Conservation (phyloP, 2,797 vertebrate species). For the Pseudocheirus occidentalis region DNA sequence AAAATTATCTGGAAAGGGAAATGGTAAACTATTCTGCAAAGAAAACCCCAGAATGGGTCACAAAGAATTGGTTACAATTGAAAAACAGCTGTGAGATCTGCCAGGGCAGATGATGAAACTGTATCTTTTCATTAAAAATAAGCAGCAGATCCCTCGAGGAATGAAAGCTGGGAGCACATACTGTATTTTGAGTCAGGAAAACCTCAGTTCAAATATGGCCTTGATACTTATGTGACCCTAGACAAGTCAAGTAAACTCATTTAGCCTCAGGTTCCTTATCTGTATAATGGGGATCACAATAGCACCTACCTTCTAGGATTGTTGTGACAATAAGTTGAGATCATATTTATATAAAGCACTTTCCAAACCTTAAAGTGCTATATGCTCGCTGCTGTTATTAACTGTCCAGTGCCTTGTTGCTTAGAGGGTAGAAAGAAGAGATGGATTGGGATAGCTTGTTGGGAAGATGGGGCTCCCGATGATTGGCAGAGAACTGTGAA, state of each 20-base stretch:
- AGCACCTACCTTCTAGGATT: neutral
- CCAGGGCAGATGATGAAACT: neutral
- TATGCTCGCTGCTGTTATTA: neutral
- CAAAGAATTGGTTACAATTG: neutral
- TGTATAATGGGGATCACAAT: neutral
- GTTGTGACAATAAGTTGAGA: neutral
- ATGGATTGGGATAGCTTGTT: neutral
- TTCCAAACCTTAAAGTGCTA: neutral
- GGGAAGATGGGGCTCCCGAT: neutral
- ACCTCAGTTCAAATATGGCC: neutral
- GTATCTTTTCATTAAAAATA: neutral
- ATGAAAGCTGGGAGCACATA: neutral
- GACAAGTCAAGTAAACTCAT: neutral
- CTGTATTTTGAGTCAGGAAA: neutral
- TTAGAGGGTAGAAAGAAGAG: neutral
- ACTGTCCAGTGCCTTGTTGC: neutral
- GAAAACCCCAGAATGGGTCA: neutral
- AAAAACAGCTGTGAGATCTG: neutral
- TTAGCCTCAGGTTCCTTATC: neutral
- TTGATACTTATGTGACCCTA: neutral
- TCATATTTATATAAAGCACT: neutral
- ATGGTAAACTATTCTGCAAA: neutral
- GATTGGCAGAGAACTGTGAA: neutral
- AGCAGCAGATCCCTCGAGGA: neutral
- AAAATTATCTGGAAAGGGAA: neutral